A percentile compares a stretch with the other conserved stretches of the same genome.
Conservation (phyloP, 2,113 vertebrate genomes). For the Hippoglossus stenolepis region DNA sequence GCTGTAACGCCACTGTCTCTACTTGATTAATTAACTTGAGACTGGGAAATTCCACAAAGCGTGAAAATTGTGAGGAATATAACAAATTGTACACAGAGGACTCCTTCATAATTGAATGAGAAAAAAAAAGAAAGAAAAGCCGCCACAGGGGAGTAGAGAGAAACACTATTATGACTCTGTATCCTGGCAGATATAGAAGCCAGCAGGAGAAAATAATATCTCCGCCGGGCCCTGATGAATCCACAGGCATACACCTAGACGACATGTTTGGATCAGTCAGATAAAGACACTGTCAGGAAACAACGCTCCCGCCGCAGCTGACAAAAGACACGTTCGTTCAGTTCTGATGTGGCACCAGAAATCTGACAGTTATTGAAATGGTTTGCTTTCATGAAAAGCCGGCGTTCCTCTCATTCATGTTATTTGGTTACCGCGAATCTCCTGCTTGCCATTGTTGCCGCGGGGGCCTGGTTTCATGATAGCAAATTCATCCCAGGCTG, state of each 20-base stretch:
- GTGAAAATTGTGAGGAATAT: slow-evolving; percentile 27
- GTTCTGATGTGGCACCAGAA: slow-evolving; percentile 62
- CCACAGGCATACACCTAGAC: slow-evolving; percentile 31
- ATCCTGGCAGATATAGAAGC: slow-evolving; percentile 27
- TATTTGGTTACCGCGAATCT: slow-evolving; percentile 67
- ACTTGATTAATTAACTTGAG: slow-evolving; percentile 59
- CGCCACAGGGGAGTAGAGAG: slow-evolving; percentile 9
- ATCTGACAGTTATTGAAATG: slow-evolving; percentile 74
- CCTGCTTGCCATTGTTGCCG: slow-evolving; percentile 35
- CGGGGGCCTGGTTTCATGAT: background rate
- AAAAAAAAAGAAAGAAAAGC: slow-evolving; percentile 31
- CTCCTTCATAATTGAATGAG: slow-evolving; percentile 50
- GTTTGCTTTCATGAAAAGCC: slow-evolving; percentile 59
- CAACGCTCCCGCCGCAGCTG: slow-evolving; percentile 56
- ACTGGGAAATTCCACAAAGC: slow-evolving; percentile 28
- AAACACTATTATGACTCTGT: slow-evolving; percentile 26
- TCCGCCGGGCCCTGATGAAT: slow-evolving; percentile 36
- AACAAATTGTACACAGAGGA: slow-evolving; percentile 26
- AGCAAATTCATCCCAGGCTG: slow-evolving; percentile 40
- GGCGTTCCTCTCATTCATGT: slow-evolving; percentile 45
- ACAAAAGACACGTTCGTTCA: slow-evolving; percentile 65
- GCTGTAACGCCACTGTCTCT: slow-evolving; percentile 16
- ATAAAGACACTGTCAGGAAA: slow-evolving; percentile 68
- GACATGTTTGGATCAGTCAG: slow-evolving; percentile 63
- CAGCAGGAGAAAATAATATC: slow-evolving; percentile 14